Evolutionary conservation across 2,797 vertebrate genomes (phyloP), one percentile per base, ranked within the genome.

Genomic region (Ptychadena robeensis): DNA sequence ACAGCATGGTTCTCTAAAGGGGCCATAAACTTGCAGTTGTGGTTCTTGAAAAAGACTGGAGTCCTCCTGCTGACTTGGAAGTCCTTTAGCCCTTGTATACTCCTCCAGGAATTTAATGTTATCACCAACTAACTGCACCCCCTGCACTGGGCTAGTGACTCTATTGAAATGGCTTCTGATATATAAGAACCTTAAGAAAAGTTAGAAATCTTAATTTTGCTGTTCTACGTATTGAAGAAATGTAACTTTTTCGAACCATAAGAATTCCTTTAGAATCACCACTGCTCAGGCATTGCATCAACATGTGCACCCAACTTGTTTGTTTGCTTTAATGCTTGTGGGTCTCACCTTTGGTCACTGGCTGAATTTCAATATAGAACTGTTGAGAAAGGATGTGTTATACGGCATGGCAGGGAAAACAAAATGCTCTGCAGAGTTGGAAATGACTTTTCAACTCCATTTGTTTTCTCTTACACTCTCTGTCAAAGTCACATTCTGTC

Each of bases 381-480:
- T 67, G 14, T 48, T 14, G 85, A 83, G 78, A 86, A 85, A 77
- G 6, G 30, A 0, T 69, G 4, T 69, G 80, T 88, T 86, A 87
- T 80, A 31, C 48, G 70, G 64, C n/a, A 81, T 81, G 80, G 34
- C 40, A 32, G 10, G 32, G 28, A 83, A 87, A 71, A 82, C 27
- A 85, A 83, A 66, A 79, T 83, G 25, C 59, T 83, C 0, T 14
- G 72, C 28, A 86, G 38, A 22, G 27, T 34, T 48, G 72, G 73
- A 86, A 86, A 70, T 30, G 0, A 25, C 28, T 82, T 87, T 74
- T 85, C 38, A 70, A 85, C 0, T 79, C 78, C 85, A 34, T 85
- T 77, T 77, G 5, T 79, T 87, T 25, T 78, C n/a, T 86, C 27
- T 85, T 40, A 37, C 85, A 83, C 44, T 80, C 35, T 87, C 38